These are phyloP conservation scores for Agrilus planipennis DNA, from an alignment of 1,140 invertebrate genomes.

Conservation along the genomic window DNA sequence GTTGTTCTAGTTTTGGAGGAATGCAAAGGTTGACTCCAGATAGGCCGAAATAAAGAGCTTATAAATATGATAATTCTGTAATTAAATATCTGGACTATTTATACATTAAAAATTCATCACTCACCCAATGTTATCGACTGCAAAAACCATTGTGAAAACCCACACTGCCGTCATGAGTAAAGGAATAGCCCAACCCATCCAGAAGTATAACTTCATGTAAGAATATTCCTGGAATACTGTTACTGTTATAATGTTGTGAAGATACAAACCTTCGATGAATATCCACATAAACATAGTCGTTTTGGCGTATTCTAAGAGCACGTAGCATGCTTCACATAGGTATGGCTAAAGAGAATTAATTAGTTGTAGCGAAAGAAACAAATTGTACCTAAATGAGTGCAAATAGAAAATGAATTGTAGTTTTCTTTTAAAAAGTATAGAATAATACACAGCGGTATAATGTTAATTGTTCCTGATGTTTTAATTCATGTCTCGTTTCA, in stretches of 20 bases:
- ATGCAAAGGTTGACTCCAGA: too few species aligned
- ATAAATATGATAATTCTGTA: too few species aligned
- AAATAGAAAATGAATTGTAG: slow-evolving; percentile 6
- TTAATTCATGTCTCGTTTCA: too few species aligned
- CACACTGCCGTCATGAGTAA: slow-evolving; percentile 59
- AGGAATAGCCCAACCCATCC: slow-evolving; percentile 72
- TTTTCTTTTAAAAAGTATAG: slow-evolving; percentile 3
- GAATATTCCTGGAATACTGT: slow-evolving; percentile 68
- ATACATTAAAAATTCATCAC: too few species aligned
- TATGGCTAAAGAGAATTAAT: slow-evolving; percentile 49
- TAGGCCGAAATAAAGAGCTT: too few species aligned
- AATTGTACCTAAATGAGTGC: slow-evolving; percentile 6
- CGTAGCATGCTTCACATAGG: slow-evolving; percentile 66
- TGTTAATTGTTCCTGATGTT: too few species aligned
- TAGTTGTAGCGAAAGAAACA: background rate
- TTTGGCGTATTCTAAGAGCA: slow-evolving; percentile 72
- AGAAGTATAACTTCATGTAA: slow-evolving; percentile 56
- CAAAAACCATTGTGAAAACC: slow-evolving; percentile 37
- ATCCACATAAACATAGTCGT: slow-evolving; percentile 93
- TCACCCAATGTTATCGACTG: slow-evolving; percentile 7
- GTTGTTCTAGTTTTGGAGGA: too few species aligned
- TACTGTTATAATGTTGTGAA: slow-evolving; percentile 77
- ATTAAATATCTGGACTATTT: too few species aligned
- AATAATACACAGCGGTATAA: slow-evolving; percentile 4
- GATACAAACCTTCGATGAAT: slow-evolving; percentile 82